phyloP scores from a whole-genome alignment of 1,140 invertebrate genomes.

The Hermatobates lingyangjiaoensis region DNA sequence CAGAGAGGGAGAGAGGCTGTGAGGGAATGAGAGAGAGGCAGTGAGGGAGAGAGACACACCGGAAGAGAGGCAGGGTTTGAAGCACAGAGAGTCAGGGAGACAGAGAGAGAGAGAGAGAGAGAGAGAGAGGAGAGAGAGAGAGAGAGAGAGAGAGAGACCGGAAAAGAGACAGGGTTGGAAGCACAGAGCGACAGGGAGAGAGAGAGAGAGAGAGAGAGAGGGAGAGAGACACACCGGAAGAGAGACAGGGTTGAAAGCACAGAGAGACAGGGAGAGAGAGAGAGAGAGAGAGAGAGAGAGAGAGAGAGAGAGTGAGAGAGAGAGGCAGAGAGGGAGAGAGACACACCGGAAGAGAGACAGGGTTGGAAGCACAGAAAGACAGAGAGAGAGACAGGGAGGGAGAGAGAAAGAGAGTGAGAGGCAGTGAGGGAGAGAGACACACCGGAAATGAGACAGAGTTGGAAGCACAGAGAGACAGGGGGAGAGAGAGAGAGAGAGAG shows the following conservation, averaged over 20 bases:
- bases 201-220: slow-evolving; percentile 2
- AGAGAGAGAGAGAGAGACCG: not conserved
- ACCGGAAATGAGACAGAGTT: not conserved
- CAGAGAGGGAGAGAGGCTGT: not conserved
- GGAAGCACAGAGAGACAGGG: slow-evolving; percentile 4
- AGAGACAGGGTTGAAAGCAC: not conserved
- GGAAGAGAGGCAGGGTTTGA: not conserved
- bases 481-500: slow-evolving; percentile 4
- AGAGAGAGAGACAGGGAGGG: not conserved
- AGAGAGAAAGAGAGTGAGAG: not conserved
- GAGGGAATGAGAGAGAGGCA: not conserved
- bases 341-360: not conserved
- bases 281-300: slow-evolving; percentile 16
- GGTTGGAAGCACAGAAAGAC: too few relatives aligned
- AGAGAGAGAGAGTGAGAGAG: slow-evolving; percentile 6
- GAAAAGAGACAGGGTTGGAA: not conserved
- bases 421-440: not conserved
- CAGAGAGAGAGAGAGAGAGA: not conserved
- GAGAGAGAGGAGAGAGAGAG: not conserved
- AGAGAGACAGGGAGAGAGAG: slow-evolving; percentile 4
- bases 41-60: not conserved
- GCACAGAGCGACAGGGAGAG: slow-evolving; percentile 5
- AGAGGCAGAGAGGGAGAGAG: not conserved
- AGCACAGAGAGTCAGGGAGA: not conserved
- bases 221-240: not conserved